Base-by-base conservation (phyloP, 2,888 invertebrate genomes). In the Caenorhabditis japonica region DNA sequence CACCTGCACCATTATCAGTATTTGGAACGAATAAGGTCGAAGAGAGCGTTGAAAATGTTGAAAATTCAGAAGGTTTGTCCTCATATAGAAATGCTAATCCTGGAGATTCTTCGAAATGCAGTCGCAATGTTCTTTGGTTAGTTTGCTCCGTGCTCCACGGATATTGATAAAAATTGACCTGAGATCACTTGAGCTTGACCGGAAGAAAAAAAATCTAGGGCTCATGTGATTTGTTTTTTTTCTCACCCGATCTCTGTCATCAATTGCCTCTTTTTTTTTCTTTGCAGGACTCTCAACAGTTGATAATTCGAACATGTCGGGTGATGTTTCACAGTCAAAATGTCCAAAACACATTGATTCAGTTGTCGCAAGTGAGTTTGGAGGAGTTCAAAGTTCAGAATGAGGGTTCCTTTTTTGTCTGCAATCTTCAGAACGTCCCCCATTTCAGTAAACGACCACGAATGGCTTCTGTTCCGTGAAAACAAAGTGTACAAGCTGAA, bases 401-500 rank as follows among this genome's bases (percentile, higher is more conserved):
- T 10, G 3, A 19, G n/a, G 38, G 17, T 34, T 15, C 17, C n/a
- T 19, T 21, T 13, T 36, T 21, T 25, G 15, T 17, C 7, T 27
- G 8, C 13, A 25, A 49, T n/a, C 17, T n/a, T n/a, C n/a, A n/a
- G 34, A 34, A 33, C n/a, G 7, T 30, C 30, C 10, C 23, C 10
- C n/a, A n/a, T 74, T 78, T 21, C 59, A 82, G 80, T 79, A 10
- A 71, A 64, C 33, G 70, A 73, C 36, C 66, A 74, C 12, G 72
- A 77, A 30, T 75, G 79, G 76, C 51, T 79, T 2, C 33, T 80
- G 23, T 83, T 83, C 75, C 76, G 75, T 21, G 75, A 76, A 10
- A 71, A 76, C 59, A 78, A 82, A 44, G 76, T 77, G 10, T 83
- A 59, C 69, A 53, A 53, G 8, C 47, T 81, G 38, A 75, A 69